These are phyloP conservation scores for Oscheius sp. DNA, from an alignment of 1,140 invertebrate genomes.

Conservation along the genomic window DNA sequence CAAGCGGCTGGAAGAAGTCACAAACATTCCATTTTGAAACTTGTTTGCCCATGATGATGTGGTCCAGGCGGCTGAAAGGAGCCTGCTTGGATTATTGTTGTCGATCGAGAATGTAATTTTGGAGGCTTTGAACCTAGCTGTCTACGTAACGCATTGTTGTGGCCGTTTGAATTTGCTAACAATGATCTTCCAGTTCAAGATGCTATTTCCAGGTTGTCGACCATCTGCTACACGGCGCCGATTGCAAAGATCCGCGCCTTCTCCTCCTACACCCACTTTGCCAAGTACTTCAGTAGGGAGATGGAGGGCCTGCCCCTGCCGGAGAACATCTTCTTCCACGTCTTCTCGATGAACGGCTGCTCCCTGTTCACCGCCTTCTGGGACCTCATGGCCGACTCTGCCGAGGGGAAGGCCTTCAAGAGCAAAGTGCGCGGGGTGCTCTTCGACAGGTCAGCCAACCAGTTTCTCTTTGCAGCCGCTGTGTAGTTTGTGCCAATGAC, in stretches of 20 bases:
- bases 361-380: conserved; percentile 60
- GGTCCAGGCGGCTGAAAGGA: too few species aligned
- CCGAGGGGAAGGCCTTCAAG: conserved; percentile 54
- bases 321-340: conserved; percentile 70
- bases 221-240: conserved; percentile 73
- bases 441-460: conserved; percentile 72
- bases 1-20: too few species aligned
- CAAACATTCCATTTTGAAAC: too few species aligned
- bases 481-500: too few species aligned
- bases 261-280: conserved; percentile 63
- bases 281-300: neutral
- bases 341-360: conserved; percentile 76
- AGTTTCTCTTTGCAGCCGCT: too few species aligned
- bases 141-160: too few species aligned
- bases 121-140: too few species aligned
- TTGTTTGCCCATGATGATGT: too few species aligned
- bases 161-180: too few species aligned
- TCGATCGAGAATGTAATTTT: too few species aligned
- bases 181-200: neutral
- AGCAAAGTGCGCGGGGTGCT: conserved; percentile 72
- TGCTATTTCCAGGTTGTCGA: conserved; percentile 70
- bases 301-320: neutral
- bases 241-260: conserved; percentile 71
- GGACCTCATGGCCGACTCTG: conserved; percentile 50
- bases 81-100: too few species aligned